These are phyloP conservation scores for Myzus persicae DNA, from an alignment of 1,140 invertebrate species.

Conservation along the genomic window DNA sequence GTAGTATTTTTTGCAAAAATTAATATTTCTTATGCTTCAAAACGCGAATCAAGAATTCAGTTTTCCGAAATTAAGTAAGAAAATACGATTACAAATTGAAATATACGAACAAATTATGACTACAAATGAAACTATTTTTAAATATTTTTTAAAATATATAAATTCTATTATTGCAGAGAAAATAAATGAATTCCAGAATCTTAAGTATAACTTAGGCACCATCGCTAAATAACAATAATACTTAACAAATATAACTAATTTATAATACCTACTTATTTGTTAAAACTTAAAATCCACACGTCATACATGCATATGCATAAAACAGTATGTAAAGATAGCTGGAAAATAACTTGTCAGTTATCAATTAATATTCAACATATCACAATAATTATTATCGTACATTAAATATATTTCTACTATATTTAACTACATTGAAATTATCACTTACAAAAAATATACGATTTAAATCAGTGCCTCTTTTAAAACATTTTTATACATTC, in stretches of 20 bases:
- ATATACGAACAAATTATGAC: background rate
- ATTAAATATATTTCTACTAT: background rate
- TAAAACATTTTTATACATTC: slow-evolving; percentile 1
- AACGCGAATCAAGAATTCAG: background rate
- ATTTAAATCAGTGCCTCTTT: background rate
- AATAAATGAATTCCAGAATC: background rate
- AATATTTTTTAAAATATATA: background rate
- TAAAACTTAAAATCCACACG: background rate
- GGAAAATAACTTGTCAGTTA: background rate
- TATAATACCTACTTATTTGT: background rate
- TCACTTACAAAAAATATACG: background rate
- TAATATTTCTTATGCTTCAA: background rate
- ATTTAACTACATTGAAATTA: background rate
- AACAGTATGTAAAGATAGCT: background rate
- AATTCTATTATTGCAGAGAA: background rate
- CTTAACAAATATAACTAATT: no score
- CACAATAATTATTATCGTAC: background rate
- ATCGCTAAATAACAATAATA: background rate
- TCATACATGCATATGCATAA: background rate
- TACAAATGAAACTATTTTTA: background rate
- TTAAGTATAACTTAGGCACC: background rate
- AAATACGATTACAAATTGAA: background rate
- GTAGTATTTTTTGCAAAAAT: background rate
- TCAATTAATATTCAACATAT: background rate
- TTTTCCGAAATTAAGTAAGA: background rate